Evolutionary conservation across 2,888 invertebrate species (phyloP).

Genomic region (Serripes groenlandicus): DNA sequence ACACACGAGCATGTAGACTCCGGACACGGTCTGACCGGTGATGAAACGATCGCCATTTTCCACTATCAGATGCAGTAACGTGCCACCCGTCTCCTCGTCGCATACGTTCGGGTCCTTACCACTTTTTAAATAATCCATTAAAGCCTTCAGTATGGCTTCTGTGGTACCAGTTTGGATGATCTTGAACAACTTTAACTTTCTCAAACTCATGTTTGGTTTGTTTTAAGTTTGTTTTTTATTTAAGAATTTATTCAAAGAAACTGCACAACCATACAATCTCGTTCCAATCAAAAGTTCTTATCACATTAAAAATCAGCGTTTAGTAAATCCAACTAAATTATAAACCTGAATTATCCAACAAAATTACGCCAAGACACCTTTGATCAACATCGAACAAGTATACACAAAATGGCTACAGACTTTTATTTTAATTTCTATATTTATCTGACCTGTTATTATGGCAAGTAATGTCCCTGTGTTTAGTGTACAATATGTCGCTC

Average conservation of each 20-base stretch:
- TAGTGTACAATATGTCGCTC: not conserved
- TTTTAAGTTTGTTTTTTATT: not conserved
- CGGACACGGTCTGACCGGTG: constrained; percentile 77
- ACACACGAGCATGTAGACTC: constrained; percentile 81
- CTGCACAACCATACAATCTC: too few relatives aligned
- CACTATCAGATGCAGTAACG: constrained; percentile 79
- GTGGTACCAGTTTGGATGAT: constrained; percentile 73
- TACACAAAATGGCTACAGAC: too few relatives aligned
- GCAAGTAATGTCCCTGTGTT: constrained; percentile 13
- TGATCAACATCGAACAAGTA: too few relatives aligned
- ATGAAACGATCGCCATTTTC: constrained; percentile 76
- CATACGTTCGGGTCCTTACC: constrained; percentile 79
- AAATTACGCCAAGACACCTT: too few relatives aligned
- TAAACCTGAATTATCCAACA: too few relatives aligned
- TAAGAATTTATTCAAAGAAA: too few relatives aligned
- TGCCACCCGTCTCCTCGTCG: constrained; percentile 77
- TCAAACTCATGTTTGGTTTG: constrained; percentile 70
- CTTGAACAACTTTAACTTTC: constrained; percentile 87
- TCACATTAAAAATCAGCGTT: too few relatives aligned
- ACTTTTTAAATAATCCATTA: constrained; percentile 77
- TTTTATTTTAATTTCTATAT: not conserved
- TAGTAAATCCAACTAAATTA: too few relatives aligned
- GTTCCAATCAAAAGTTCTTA: too few relatives aligned
- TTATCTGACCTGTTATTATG: not conserved
- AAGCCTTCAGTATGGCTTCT: constrained; percentile 71